Base-by-base conservation (phyloP, 1,140 invertebrate species). In the Pararge aegeria region DNA sequence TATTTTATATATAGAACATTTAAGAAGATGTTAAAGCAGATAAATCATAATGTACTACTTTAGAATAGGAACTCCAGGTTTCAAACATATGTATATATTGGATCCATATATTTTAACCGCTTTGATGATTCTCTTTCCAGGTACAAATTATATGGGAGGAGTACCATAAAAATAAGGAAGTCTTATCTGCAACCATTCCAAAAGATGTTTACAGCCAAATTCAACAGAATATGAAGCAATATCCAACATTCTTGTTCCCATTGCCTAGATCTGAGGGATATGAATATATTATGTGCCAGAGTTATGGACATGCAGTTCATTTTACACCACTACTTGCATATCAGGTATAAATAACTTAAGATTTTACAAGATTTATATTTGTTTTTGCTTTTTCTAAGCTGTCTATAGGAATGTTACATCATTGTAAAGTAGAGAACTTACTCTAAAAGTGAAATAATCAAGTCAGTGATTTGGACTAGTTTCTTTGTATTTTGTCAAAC, bases 291-390 rank as follows among this genome's bases (percentile, higher is more conserved):
- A 91, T 98, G 82, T 92, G 92, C 61, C 96, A 98, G 84, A 78
- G 94, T 95, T 89, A 89, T 92, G 68, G 93, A 84, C 30, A 94
- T 68, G 92, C 95, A 68, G 92, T 96, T 2, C 96, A 97, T 80
- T 97, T 98, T 82, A 98, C 97, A 4, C 95, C 96, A 4, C 88
- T 98, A 9, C 87, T 97, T 12, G 95, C 95, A 84, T 98, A 95
- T 83, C 97, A 96, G 91, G 94, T 95, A 68, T 54, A n/a, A 12
- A 53, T n/a, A n/a, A n/a, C n/a, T 42, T 52, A 56, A 37, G 40
- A 30, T 16, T 29, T 64, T 68, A 71, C 72, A 97, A 4, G 7
- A 24, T n/a, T n/a, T n/a, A n/a, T n/a, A n/a, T n/a, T n/a, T n/a
- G n/a, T n/a, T n/a, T n/a, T n/a, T n/a, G n/a, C n/a, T n/a, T n/a